A percentile compares a stretch with the other conserved stretches of the same genome.
These are phyloP conservation scores for Hippocampus kuda DNA, from an alignment of 2,797 vertebrate species.

Conservation along the genomic window DNA sequence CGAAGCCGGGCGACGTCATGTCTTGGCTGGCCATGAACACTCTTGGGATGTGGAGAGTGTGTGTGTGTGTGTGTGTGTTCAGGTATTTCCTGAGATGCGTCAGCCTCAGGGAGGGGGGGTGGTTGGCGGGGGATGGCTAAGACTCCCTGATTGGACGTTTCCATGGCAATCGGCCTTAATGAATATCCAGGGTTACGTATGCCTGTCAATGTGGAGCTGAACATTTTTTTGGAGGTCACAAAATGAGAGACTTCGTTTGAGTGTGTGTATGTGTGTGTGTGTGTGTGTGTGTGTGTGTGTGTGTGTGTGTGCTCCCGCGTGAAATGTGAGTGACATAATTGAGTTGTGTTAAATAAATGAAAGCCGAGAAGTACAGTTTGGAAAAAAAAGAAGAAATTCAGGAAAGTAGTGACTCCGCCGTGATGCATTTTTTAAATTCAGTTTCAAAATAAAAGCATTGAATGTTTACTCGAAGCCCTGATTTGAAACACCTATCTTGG, in stretches of 20 bases:
- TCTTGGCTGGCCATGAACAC: constrained; percentile 7
- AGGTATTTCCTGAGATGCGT: constrained; percentile 56
- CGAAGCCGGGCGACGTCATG: neutral
- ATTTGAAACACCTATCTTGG: no score
- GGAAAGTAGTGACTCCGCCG: constrained; percentile 28
- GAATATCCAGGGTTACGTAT: constrained; percentile 64
- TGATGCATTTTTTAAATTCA: no score
- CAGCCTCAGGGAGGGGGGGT: constrained; percentile 32
- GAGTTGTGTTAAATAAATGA: constrained; percentile 62
- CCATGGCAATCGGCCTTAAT: constrained; percentile 65
- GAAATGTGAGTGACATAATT: constrained; percentile 62
- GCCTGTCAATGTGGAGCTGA: constrained; percentile 50
- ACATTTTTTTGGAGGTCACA: neutral
- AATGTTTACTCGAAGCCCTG: no score
- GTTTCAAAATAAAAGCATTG: no score
- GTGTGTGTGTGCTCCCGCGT: constrained; percentile 47
- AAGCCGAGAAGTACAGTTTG: constrained; percentile 23
- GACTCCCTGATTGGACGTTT: constrained; percentile 60
- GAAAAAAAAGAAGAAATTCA: constrained; percentile 5
- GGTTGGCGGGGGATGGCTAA: constrained; percentile 27
- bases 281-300: no score
- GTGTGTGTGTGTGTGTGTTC: constrained; percentile 13
- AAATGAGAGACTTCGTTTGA: neutral
- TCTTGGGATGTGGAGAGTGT: neutral
- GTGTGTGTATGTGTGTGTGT: neutral